Conservation (phyloP, 2,888 invertebrate species). For the Bugula neritina region DNA sequence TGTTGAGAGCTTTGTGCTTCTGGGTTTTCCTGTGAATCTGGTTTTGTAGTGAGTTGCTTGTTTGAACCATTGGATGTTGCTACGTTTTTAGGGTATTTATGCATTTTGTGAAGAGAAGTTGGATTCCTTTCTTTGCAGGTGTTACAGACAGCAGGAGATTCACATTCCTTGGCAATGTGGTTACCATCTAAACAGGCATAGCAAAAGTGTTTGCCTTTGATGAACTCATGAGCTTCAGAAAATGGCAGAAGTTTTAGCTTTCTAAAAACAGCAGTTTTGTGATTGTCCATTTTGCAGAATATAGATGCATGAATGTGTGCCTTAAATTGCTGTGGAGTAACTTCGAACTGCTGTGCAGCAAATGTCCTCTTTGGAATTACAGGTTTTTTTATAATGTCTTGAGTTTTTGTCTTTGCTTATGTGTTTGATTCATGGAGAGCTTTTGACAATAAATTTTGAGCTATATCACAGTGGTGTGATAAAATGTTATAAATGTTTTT, state of each 20-base stretch:
- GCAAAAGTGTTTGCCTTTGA: background rate
- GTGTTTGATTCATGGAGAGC: background rate
- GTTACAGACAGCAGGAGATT: background rate
- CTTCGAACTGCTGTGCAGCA: background rate
- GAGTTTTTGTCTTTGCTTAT: background rate
- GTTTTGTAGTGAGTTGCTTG: background rate
- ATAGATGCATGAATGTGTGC: background rate
- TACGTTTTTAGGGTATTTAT: background rate
- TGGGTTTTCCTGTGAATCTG: background rate
- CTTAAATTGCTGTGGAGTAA: background rate
- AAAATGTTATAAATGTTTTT: background rate
- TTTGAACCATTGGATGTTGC: no score
- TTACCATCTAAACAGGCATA: background rate
- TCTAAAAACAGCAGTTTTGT: background rate
- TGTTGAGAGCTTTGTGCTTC: background rate
- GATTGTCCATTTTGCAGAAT: background rate
- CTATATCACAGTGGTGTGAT: conserved; percentile 23
- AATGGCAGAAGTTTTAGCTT: background rate
- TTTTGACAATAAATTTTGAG: conserved; percentile 15
- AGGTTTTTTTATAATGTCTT: background rate
- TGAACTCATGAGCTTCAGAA: background rate
- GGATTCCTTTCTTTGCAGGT: conserved; percentile 12
- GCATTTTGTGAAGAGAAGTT: conserved; percentile 19
- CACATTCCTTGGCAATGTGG: background rate
- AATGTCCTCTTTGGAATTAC: background rate